Evolutionary conservation across 2,797 vertebrate genomes (phyloP).

Genomic region (Linurgus olivaceus): DNA sequence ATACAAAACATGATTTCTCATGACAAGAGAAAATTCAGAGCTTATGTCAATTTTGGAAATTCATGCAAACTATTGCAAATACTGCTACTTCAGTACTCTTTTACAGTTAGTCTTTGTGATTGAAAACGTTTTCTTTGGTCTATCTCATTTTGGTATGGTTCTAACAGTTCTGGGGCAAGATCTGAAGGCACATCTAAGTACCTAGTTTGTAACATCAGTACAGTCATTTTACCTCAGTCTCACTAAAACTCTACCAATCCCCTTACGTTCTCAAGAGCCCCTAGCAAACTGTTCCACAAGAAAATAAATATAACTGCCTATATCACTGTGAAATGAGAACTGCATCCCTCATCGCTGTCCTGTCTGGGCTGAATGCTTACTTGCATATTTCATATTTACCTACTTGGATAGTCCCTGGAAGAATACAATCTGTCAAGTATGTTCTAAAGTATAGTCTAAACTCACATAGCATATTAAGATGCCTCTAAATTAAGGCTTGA

Average conservation of each 20-base stretch:
- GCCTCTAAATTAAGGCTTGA: not conserved
- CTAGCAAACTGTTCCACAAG: not conserved
- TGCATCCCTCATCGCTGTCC: not conserved
- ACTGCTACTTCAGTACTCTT: not conserved
- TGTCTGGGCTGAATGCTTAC: not conserved
- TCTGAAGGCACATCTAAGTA: not conserved
- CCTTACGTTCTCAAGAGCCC: not conserved
- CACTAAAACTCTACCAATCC: not conserved
- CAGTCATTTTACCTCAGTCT: not conserved
- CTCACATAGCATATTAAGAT: not conserved
- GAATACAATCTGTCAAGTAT: not conserved
- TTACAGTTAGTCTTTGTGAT: not conserved
- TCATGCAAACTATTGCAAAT: conserved; percentile 3
- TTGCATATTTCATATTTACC: not conserved
- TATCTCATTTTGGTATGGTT: not conserved
- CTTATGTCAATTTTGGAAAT: conserved; percentile 31
- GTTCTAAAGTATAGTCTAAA: not conserved
- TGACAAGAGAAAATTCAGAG: conserved; percentile 3
- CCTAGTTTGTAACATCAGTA: not conserved
- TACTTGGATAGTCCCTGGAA: not conserved
- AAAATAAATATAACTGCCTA: not conserved
- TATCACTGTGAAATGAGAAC: not conserved
- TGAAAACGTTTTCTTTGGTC: conserved; percentile 1
- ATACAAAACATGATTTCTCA: not conserved
- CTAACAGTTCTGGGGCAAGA: not conserved